Base-by-base conservation (phyloP, 2,888 invertebrate genomes). In the Plemyria rubiginata region DNA sequence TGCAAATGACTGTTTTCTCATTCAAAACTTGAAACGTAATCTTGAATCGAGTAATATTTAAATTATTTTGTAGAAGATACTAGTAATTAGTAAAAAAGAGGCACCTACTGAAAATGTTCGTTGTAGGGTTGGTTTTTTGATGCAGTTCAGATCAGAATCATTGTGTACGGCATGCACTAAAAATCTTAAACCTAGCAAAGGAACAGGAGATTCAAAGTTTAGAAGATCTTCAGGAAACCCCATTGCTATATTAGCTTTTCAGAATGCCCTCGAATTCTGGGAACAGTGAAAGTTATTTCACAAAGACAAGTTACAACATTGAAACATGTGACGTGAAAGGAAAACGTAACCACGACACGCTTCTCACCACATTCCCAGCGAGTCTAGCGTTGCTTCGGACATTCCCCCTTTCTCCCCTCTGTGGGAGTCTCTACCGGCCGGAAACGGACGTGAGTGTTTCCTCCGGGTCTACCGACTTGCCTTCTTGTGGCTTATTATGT, bases 381-480 rank as follows among this genome's bases (percentile, higher is more conserved):
- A 54, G 53, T 28, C 50, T 50, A 36, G 52, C 54, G 52, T 50
- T 29, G 50, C 53, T 43, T 54, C 43, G 51, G 63, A 51, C 63
- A 41, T 6, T 54, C 55, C 59, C 59, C 45, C 0, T 45, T 16
- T 46, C 32, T 16, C n/a, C 36, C 48, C 41, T 13, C 15, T 50
- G 49, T 48, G 43, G 65, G 66, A 65, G 63, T 22, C 12, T 66
- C 53, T 68, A 75, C 78, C 79, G 77, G 72, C 66, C 76, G 80
- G 81, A 79, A 73, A 71, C 75, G 75, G 72, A 70, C 74, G 73
- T 70, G 72, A 69, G 69, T 72, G 76, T 66, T 79, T 79, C 80
- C 78, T 68, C 70, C 62, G 70, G 76, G 71, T 75, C 77, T 75
- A 71, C 46, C 46, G 46, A 43, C 53, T 59, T 13, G 58, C 50